Evolutionary conservation across 2,888 invertebrate species (phyloP).

Genomic region (Steinernema carpocapsae): DNA sequence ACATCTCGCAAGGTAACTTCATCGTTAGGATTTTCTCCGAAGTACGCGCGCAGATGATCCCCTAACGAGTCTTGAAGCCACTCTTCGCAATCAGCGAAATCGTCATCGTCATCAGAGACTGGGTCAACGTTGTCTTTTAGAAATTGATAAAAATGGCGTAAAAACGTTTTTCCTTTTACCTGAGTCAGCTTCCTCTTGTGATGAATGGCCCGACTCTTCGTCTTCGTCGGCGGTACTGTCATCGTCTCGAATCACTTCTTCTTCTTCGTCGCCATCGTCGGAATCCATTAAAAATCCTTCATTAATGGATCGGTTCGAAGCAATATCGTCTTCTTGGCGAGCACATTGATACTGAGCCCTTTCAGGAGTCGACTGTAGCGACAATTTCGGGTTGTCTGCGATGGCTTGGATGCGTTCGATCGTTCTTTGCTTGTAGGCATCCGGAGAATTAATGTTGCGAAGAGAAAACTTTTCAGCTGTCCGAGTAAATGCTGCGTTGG

Average conservation of each 20-base stretch:
- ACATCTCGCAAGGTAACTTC: constrained; percentile 12
- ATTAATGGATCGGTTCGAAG: background rate
- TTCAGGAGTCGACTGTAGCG: background rate
- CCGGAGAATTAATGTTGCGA: constrained; percentile 2
- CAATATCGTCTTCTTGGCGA: background rate
- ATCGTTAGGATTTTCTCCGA: background rate
- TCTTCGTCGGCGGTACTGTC: background rate
- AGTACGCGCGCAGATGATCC: background rate
- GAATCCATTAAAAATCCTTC: background rate
- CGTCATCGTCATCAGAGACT: background rate
- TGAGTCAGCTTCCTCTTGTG: background rate
- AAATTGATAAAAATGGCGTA: background rate
- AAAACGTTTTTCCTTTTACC: background rate
- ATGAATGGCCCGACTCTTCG: background rate
- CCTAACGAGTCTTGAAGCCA: constrained; percentile 20
- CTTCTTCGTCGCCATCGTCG: constrained; percentile 18
- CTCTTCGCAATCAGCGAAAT: constrained; percentile 26
- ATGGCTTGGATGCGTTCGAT: constrained; percentile 17
- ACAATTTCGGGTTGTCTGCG: background rate
- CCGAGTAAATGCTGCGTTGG: too few relatives aligned
- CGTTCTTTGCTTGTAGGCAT: constrained; percentile 9
- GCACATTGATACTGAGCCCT: constrained; percentile 4
- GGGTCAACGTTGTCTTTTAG: background rate
- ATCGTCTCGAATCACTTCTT: background rate
- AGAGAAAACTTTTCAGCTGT: background rate